phyloP scores from a whole-genome alignment of 2,113 vertebrate species.

The Brienomyrus brachyistius region DNA sequence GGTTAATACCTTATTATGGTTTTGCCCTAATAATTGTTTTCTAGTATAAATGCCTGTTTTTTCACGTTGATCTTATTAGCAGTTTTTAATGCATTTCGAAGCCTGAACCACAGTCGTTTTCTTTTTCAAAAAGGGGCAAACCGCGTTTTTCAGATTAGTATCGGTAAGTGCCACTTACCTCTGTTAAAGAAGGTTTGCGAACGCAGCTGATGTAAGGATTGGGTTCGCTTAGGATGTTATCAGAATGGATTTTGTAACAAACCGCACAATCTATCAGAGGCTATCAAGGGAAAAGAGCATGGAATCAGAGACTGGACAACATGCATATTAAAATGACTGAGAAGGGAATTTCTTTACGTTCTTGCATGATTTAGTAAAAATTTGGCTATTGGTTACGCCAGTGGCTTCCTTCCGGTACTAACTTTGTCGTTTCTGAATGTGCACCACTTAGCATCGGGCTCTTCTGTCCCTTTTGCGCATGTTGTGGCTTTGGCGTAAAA shows the following conservation, averaged over 20 bases:
- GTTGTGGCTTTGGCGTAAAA: slow-evolving; percentile 57
- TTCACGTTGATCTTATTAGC: neutral
- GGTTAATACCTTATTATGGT: neutral
- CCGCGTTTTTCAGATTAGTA: neutral
- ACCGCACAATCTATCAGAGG: slow-evolving; percentile 57
- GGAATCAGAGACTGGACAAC: slow-evolving; percentile 23
- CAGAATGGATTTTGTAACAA: slow-evolving; percentile 54
- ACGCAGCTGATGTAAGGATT: slow-evolving; percentile 58
- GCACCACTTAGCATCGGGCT: slow-evolving; percentile 33
- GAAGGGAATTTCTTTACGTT: neutral
- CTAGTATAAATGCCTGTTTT: neutral
- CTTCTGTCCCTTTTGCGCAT: slow-evolving; percentile 43
- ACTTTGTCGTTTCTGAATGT: slow-evolving; percentile 56
- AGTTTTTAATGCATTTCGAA: neutral
- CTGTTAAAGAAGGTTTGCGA: slow-evolving; percentile 48
- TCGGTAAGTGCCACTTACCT: slow-evolving; percentile 36
- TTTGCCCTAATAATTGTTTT: neutral
- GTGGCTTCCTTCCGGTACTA: slow-evolving; percentile 21
- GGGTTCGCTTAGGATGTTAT: slow-evolving; percentile 45
- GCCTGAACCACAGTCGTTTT: neutral
- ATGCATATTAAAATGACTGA: neutral
- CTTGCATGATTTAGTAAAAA: neutral
- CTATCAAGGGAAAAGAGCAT: slow-evolving; percentile 45
- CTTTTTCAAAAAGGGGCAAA: neutral
- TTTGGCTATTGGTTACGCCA: neutral